Evolutionary conservation across 2,797 vertebrate species (phyloP), one percentile per base, ranked within the genome.

Genomic region (Aselliscus stoliczkanus): DNA sequence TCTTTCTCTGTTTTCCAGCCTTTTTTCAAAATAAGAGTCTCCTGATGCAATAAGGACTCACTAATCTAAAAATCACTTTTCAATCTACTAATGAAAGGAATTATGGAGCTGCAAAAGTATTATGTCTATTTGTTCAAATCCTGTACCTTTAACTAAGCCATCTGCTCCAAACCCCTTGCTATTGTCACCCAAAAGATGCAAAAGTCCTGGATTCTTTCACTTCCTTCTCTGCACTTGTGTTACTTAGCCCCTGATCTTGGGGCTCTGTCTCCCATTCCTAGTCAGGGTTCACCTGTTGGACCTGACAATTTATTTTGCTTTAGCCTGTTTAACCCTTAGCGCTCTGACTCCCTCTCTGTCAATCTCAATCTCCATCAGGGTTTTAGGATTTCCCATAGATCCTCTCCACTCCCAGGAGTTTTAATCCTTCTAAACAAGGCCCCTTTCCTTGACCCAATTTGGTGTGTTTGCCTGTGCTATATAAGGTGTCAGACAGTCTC

Each of bases 31-130:
- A 56, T 69, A 88, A 95, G 90, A 95, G 65, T 69, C 13, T 64
- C 54, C 44, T 56, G 34, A 62, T 80, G 20, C n/a, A 27, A 0
- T 82, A 25, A 50, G 8, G 17, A 81, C 47, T 96, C 17, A 72
- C 73, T 83, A 84, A 73, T 92, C 60, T 92, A 76, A 69, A 95
- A 94, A 76, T 92, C 67, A 75, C 31, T 85, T 75, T 79, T 27
- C 23, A 90, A 77, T 96, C 13, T 50, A 69, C 50, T 81, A 42
- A 50, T 20, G 25, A 83, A 93, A 84, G 92, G 69, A 90, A 54
- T 79, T 90, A 18, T 95, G 42, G 17, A 87, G 67, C 60, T 76
- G 31, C 73, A 81, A 14, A 79, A 37, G 7, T 42, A 31, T 79
- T 50, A n/a, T 3, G 34, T 4, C 18, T 37, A 27, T 37, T 69